phyloP scores from a whole-genome alignment of 2,888 invertebrate species.

The Ariolimax columbianus region DNA sequence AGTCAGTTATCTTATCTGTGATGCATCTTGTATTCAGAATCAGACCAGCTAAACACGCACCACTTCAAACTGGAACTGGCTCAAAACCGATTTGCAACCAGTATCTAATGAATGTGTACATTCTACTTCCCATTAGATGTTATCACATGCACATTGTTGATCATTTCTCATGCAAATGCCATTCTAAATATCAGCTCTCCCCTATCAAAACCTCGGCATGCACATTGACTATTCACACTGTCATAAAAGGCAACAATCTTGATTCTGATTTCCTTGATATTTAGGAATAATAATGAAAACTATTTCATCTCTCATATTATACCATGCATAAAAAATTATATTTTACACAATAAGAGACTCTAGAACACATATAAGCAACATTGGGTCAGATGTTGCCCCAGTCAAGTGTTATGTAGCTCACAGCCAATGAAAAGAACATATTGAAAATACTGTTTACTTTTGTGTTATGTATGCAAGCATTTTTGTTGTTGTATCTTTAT shows the following conservation, averaged over 20 bases:
- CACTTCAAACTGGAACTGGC: background rate
- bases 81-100: slow-evolving; percentile 22
- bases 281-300: too few relatives aligned
- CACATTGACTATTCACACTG: slow-evolving; percentile 12
- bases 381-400: too few relatives aligned
- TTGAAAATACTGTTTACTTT: too few relatives aligned
- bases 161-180: slow-evolving; percentile 27
- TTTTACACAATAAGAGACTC: too few relatives aligned
- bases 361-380: too few relatives aligned
- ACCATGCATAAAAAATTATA: too few relatives aligned
- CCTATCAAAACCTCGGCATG: background rate
- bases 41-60: background rate
- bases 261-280: background rate
- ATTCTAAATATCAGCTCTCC: background rate
- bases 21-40: background rate
- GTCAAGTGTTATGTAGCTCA: too few relatives aligned
- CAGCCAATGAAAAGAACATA: too few relatives aligned
- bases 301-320: too few relatives aligned
- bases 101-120: background rate
- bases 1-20: background rate
- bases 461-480: too few relatives aligned
- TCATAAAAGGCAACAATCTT: slow-evolving; percentile 20
- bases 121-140: background rate
- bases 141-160: slow-evolving; percentile 1
- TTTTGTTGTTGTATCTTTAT: too few relatives aligned